Base-by-base conservation (phyloP, 2,797 vertebrate genomes). In the Hypotaenidia okinawae region DNA sequence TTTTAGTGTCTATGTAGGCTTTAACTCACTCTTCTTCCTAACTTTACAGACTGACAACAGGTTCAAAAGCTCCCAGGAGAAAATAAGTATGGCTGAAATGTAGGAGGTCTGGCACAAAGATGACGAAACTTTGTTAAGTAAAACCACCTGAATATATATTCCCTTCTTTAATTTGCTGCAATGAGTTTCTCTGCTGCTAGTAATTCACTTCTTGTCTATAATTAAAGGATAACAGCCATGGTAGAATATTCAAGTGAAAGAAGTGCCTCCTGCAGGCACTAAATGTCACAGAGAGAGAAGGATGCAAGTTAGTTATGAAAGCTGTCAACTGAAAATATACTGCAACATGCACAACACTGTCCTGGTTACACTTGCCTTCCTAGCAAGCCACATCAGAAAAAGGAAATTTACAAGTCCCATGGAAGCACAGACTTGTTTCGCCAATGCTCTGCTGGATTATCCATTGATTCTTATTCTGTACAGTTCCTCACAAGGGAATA, bases 201-300 rank as follows among this genome's bases (percentile, higher is more conserved):
- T 91, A 94, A 97, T 90, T 93, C 75, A 90, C 61, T 93, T 80
- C 73, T 90, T 97, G 93, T 95, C 96, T 97, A 96, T 93, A 97
- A 95, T 95, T 97, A 97, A 96, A 95, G 84, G 83, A 93, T 95
- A 97, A 93, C 92, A 89, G 86, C 87, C 73, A 75, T 39, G 52
- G 91, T 91, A 96, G 90, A 93, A 93, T 89, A 95, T 68, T 89
- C 77, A 95, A 74, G 39, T 59, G 94, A 96, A 97, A 94, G 94
- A 97, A 97, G 82, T 94, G 81, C 49, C 76, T 97, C 91, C 79
- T 91, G 78, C 51, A 90, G 92, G 61, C 95, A 96, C 96, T 94
- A 96, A 96, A 95, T 73, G 62, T 81, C 87, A 94, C 35, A 66
- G 88, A 70, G 77, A 80, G 45, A 70, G 55, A 94, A 90, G 90